Percentiles rank a stretch among this genome's conserved stretches.
Evolutionary conservation across 2,888 invertebrate genomes (phyloP).

Genomic region (Pterostichus niger): DNA sequence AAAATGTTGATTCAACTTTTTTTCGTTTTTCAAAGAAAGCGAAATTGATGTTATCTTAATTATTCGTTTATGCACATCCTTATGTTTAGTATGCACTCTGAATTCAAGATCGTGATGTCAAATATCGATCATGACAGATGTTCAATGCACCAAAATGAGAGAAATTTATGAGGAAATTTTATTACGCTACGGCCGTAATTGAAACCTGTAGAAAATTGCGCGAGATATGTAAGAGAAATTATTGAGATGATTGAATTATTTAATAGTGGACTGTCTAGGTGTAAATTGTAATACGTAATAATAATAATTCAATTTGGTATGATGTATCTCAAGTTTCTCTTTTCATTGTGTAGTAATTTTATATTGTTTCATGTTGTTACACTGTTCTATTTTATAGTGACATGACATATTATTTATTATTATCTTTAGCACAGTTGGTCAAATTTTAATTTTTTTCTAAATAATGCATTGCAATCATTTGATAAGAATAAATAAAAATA

Average conservation of each 20-base stretch:
- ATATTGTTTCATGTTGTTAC: constrained; percentile 4
- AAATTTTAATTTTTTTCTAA: too few relatives aligned
- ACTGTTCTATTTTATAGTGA: constrained; percentile 21
- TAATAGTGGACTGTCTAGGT: constrained; percentile 23
- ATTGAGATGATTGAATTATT: constrained; percentile 43
- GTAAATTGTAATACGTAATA: constrained; percentile 9
- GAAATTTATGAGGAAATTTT: constrained; percentile 43
- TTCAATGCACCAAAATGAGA: constrained; percentile 30
- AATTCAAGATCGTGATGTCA: constrained; percentile 1
- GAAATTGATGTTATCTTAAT: constrained; percentile 44
- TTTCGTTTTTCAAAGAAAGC: constrained; percentile 20
- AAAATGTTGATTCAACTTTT: constrained; percentile 4
- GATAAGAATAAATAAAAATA: too few relatives aligned
- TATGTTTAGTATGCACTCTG: not conserved
- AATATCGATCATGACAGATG: constrained; percentile 23
- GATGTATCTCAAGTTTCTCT: constrained; percentile 40
- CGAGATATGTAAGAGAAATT: constrained; percentile 36
- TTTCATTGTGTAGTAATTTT: constrained; percentile 32
- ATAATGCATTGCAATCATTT: too few relatives aligned
- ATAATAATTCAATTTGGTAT: constrained; percentile 29
- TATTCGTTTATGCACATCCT: constrained; percentile 9
- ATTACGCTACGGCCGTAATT: constrained; percentile 30
- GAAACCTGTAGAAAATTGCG: constrained; percentile 5
- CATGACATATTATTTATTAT: not conserved
- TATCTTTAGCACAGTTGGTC: not conserved